Evolutionary conservation across 2,113 vertebrate genomes (phyloP), one percentile per base, ranked within the genome.

Genomic region (Kryptolebias marmoratus): DNA sequence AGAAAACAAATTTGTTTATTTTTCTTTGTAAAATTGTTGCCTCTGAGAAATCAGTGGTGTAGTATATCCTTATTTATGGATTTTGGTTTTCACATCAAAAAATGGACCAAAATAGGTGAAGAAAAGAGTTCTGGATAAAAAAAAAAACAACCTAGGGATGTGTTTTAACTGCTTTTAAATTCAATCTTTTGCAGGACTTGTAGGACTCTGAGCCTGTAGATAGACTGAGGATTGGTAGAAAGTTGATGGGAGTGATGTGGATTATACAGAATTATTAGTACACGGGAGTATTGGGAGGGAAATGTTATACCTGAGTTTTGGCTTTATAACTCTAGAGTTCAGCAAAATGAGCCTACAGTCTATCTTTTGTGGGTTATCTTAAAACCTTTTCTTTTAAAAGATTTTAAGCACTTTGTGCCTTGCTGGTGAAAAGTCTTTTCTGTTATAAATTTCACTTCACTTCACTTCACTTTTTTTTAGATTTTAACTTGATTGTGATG

Each of bases 51-150:
- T 89, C 83, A 85, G 75, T 87, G 12, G 44, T 5, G 11, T 81
- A 77, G 64, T 87, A 80, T 82, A 90, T 88, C 84, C 69, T 84
- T 86, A 57, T 91, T 88, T 87, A 89, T 64, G 59, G 77, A 88
- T 80, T 61, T 58, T 58, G 61, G 70, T 53, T 78, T 61, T 45
- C 47, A 78, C 71, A 79, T 77, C 56, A 73, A 75, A 49, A 85
- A 73, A 57, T 55, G 58, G n/a, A 67, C 42, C 11, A 56, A 52
- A 80, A 32, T 52, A 44, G 55, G 45, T 56, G 5, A 61, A 73
- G 39, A 36, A 30, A 30, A 42, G 52, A 68, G 56, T 12, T 28
- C 18, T 73, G 36, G 55, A 56, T 67, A 48, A 61, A 64, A 54
- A 75, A 61, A 67, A 48, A 61, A 64, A 54, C 73, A 61, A 67